Evolutionary conservation across 2,888 invertebrate genomes (phyloP).

Genomic region (Drosophila borealis): DNA sequence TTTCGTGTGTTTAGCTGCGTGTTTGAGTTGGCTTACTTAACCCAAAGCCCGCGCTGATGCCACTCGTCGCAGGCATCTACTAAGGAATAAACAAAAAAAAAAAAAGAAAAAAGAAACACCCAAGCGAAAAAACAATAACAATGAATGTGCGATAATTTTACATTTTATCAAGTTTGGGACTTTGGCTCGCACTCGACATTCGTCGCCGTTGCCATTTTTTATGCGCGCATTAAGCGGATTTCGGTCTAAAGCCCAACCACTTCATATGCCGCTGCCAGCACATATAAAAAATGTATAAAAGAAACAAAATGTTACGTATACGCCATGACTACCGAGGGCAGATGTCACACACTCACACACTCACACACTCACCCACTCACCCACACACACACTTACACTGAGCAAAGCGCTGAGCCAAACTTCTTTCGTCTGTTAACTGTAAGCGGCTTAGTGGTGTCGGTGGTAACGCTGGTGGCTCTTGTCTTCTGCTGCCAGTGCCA

Average conservation of each 20-base stretch:
- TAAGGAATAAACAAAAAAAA: slow-evolving; percentile 3
- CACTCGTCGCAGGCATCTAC: slow-evolving; percentile 36
- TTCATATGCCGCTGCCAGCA: slow-evolving; percentile 52
- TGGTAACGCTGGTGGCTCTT: slow-evolving; percentile 30
- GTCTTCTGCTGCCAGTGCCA: slow-evolving; percentile 34
- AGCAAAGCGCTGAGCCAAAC: slow-evolving; percentile 22
- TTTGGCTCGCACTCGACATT: slow-evolving; percentile 41
- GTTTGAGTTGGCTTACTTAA: slow-evolving; percentile 73
- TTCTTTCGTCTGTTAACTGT: slow-evolving; percentile 59
- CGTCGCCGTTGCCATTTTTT: slow-evolving; percentile 76
- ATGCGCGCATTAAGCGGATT: slow-evolving; percentile 79
- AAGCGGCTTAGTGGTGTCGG: slow-evolving; percentile 75
- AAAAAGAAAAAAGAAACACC: slow-evolving; percentile 4
- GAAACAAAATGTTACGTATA: slow-evolving; percentile 68
- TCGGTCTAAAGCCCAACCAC: slow-evolving; percentile 74
- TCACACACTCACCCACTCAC: not conserved
- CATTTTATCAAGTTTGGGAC: slow-evolving; percentile 77
- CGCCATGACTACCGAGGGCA: slow-evolving; percentile 63
- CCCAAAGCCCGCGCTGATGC: slow-evolving; percentile 53
- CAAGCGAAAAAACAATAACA: slow-evolving; percentile 70
- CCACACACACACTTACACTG: not conserved
- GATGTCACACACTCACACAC: slow-evolving; percentile 59
- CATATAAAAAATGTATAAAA: slow-evolving; percentile 50
- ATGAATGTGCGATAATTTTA: slow-evolving; percentile 80
- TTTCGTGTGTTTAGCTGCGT: slow-evolving; percentile 72